These are phyloP conservation scores for Cryptus viduatorius DNA, from an alignment of 2,888 invertebrate genomes.

Conservation along the genomic window DNA sequence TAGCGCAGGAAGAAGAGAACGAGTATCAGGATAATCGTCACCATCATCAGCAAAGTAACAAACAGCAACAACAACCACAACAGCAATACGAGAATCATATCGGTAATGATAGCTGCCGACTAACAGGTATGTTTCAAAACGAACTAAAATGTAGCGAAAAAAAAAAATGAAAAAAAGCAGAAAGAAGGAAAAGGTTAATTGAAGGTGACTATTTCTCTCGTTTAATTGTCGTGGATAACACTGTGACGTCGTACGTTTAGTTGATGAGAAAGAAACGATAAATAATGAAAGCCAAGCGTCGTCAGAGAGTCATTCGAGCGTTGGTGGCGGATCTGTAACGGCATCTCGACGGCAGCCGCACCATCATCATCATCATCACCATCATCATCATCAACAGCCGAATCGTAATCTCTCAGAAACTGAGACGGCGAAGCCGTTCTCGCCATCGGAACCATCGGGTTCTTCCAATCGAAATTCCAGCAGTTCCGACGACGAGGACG, in stretches of 20 bases:
- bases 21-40: conserved; percentile 74
- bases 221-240: conserved; percentile 65
- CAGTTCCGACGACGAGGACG: conserved; percentile 56
- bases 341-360: conserved; percentile 76
- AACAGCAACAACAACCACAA: conserved; percentile 64
- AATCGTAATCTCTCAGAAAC: conserved; percentile 72
- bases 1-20: conserved; percentile 88
- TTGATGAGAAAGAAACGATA: conserved; percentile 83
- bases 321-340: conserved; percentile 75
- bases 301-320: conserved; percentile 81
- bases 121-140: conserved; percentile 80
- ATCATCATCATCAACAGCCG: conserved; percentile 73
- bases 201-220: conserved; percentile 62
- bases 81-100: conserved; percentile 80
- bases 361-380: conserved; percentile 68
- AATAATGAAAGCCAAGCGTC: conserved; percentile 83
- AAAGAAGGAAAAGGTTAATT: conserved; percentile 48
- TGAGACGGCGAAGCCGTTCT: conserved; percentile 35
- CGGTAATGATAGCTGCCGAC: conserved; percentile 83
- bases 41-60: conserved; percentile 58
- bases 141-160: conserved; percentile 33
- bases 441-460: conserved; percentile 69
- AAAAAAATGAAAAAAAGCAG: not conserved
- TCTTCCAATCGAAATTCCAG: conserved; percentile 73
- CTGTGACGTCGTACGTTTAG: conserved; percentile 77